Evolutionary conservation across 1,140 invertebrate genomes (phyloP).

Genomic region (Zaprionus nigranus): DNA sequence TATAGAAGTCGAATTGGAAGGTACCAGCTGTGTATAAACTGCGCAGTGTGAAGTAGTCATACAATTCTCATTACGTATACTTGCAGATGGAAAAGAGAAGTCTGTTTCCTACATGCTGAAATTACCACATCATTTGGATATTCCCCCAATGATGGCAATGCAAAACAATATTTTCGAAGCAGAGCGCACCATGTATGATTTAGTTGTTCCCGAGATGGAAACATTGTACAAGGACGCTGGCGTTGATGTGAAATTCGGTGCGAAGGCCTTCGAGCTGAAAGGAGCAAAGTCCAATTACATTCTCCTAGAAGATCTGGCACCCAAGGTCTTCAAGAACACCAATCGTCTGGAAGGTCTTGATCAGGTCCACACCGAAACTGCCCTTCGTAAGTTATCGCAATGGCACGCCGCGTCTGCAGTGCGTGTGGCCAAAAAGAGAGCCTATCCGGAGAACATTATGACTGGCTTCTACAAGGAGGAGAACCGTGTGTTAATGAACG

Average conservation of each 20-base stretch:
- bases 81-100: conserved; percentile 58
- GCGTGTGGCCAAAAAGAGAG: conserved; percentile 85
- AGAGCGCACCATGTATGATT: conserved; percentile 57
- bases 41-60: not conserved
- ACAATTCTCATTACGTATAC: not conserved
- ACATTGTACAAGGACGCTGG: conserved; percentile 75
- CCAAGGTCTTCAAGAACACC: conserved; percentile 82
- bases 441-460: conserved; percentile 37
- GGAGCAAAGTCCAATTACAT: conserved; percentile 62
- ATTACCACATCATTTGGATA: conserved; percentile 43
- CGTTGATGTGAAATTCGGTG: conserved; percentile 53
- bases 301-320: conserved; percentile 86
- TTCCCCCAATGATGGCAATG: conserved; percentile 37
- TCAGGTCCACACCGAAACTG: conserved; percentile 84
- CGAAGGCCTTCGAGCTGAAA: conserved; percentile 53
- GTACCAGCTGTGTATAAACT: not conserved
- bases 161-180: conserved; percentile 53
- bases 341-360: conserved; percentile 86
- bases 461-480: conserved; percentile 54
- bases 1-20: conserved; percentile 51
- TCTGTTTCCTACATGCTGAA: conserved; percentile 64
- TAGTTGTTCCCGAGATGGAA: conserved; percentile 67
- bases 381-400: conserved; percentile 85
- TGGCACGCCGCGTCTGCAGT: conserved; percentile 85
- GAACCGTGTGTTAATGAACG: conserved; percentile 27